Evolutionary conservation across 2,113 vertebrate species (phyloP), one percentile per base, ranked within the genome.

Genomic region (Plecturocebus donacophilus): DNA sequence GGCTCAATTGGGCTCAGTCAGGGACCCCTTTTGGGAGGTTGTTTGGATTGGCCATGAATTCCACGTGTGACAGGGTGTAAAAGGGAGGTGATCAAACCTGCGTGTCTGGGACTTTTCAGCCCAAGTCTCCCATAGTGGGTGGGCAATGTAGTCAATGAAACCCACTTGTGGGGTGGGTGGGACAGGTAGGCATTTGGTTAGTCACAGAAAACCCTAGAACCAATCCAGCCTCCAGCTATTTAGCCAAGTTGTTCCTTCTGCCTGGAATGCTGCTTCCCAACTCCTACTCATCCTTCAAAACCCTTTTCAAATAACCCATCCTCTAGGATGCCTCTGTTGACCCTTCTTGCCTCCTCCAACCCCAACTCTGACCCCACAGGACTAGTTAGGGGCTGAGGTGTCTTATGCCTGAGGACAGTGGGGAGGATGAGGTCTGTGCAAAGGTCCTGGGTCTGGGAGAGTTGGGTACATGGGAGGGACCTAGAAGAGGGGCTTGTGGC

Each of bases 91-190:
- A 23, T 68, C 47, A 75, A 81, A 49, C 32, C 97, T 99, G 99
- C 6, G 99, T 99, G 0, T 99, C 99, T 0, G 99, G 99, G 73
- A 14, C 61, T 64, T 99, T 99, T 99, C 99, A 0, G 99, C 99
- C 99, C 99, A 99, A 0, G 99, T 99, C 98, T 99, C 99, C 99
- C 99, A 99, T 84, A 99, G 98, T 0, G 99, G 99, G 96, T 99
- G 99, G 40, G 99, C 99, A 0, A 99, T 99, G 98, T 99, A 99
- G 98, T 99, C 99, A 0, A 99, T 99, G 98, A 99, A 99, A 52
- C 99, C 99, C 97, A 99, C 99, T 99, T 99, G 85, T 23, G 54
- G 86, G 14, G 79, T 49, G 17, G 73, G 35, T 95, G 11, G 89
- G 23, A 90, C 8, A 96, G 83, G 35, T 80, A 73, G 85, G 93